Base-by-base conservation (phyloP, 2,888 invertebrate species). In the Pristionchus japonicus region DNA sequence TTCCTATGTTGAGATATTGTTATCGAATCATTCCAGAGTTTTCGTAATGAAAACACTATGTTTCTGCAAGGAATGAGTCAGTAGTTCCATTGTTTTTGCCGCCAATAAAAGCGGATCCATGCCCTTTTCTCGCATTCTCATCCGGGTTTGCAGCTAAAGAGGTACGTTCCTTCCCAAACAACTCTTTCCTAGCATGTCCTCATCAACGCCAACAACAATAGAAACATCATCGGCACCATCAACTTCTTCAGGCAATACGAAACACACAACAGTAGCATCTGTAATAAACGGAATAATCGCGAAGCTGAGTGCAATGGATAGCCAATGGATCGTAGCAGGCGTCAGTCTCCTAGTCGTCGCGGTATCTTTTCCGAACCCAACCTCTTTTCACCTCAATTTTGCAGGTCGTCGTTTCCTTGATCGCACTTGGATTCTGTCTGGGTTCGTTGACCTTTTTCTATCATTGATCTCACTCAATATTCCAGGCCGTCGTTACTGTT, bases 401-500 rank as follows among this genome's bases (percentile, higher is more conserved):
- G 20, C 43, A 74, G 37, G 20, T 74, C 43, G 40, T 74, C 40
- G 11, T 40, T 23, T 37, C 40, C 15, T 40, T 74, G 4, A 74
- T 74, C 13, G 40, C 74, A 0, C 20, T 74, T 6, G 74, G 40
- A 43, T 74, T 74, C 74, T 74, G 74, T 11, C 74, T 74, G 17
- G 74, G 74, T 74, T 2, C 17, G 34, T 31, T 13, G n/a, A 2
- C 27, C 61, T 27, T 61, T 11, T 13, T 3, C n/a, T 61, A 27
- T 27, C 67, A 3, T 67, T 40, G 40, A n/a, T n/a, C n/a, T n/a
- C n/a, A n/a, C 31, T 20, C 17, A 70, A 7, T 37, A 3, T 3
- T 31, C 34, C 40, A 74, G 74, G 74, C 23, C 74, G 74, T 74
- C 74, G 74, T 40, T 74, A 74, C 31, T 74, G 74, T n/a, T 74